Conservation (phyloP, 2,113 vertebrate genomes). For the Ia io region DNA sequence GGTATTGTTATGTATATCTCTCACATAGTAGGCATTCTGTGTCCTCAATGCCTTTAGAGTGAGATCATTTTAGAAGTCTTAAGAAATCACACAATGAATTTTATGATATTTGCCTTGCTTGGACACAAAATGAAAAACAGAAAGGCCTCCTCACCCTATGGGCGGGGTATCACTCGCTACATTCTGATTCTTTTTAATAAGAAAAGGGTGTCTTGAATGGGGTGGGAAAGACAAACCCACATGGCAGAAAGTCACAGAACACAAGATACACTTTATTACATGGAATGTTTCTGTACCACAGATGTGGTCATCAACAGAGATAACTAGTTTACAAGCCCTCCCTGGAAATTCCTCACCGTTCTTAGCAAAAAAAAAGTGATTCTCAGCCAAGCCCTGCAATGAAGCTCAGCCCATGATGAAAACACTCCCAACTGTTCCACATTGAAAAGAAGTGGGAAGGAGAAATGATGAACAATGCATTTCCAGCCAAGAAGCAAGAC, state of each 20-base stretch:
- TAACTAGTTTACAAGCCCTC: constrained; percentile 74
- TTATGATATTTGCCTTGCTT: constrained; percentile 26
- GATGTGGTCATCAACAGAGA: constrained; percentile 73
- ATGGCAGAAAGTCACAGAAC: constrained; percentile 59
- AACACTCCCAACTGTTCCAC: constrained; percentile 57
- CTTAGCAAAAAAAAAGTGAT: constrained; percentile 48
- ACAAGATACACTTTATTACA: constrained; percentile 66
- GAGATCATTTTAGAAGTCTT: neutral
- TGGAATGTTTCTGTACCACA: constrained; percentile 66
- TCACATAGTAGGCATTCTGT: neutral
- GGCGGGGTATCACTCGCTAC: constrained; percentile 46
- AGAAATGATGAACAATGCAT: constrained; percentile 31
- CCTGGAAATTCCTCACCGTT: constrained; percentile 66
- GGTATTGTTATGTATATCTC: neutral
- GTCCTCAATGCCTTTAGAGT: neutral
- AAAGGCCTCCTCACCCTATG: constrained; percentile 48
- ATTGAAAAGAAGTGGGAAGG: constrained; percentile 28
- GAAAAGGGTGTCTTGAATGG: constrained; percentile 51
- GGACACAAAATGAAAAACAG: constrained; percentile 59
- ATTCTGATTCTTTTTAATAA: constrained; percentile 60
- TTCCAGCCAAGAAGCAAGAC: neutral
- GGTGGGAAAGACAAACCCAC: constrained; percentile 61
- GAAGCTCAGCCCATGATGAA: constrained; percentile 52
- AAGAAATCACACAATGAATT: constrained; percentile 11
- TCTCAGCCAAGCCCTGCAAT: constrained; percentile 60